Base-by-base conservation (phyloP, 64 coral and sea anemone species). In the Cladopsammia gracilis region DNA sequence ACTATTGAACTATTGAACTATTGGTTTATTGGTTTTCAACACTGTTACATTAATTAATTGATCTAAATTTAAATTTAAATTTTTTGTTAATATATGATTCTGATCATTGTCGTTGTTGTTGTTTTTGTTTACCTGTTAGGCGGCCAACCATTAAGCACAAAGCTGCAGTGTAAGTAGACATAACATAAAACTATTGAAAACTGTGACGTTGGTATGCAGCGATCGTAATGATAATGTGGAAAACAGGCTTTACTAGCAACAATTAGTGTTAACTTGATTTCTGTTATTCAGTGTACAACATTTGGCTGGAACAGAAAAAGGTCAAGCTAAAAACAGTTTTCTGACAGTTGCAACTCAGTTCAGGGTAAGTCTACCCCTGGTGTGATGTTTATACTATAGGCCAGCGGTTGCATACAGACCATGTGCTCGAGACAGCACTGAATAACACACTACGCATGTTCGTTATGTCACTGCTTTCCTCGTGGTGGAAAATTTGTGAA, bases 161-260 rank as follows among this genome's bases (percentile, higher is more conserved):
- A 62, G 45, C 57, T 24, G 80, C 80, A 1, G 80, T 84, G 61
- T 84, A 83, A 83, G 79, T 83, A 83, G 48, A 43, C 13, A 64
- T 18, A 64, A 7, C 7, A 56, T 56, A 56, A 56, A 7, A 54
- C 52, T 54, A 11, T 56, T 12, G 54, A 1, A 57, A 57, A 13
- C 3, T 7, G 11, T 64, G 15, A 64, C 12, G 61, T 16, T 16
- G 16, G 16, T 64, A 11, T 16, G 9, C 6, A 72, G 6, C n/a
- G n/a, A n/a, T n/a, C n/a, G n/a, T n/a, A n/a, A n/a, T n/a, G n/a
- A n/a, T n/a, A n/a, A n/a, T n/a, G n/a, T n/a, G n/a, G n/a, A n/a
- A n/a, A n/a, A n/a, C n/a, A n/a, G n/a, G n/a, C n/a, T n/a, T n/a
- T n/a, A n/a, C n/a, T n/a, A n/a, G n/a, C 56, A 51, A 78, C 10